Evolutionary conservation across 2,888 invertebrate genomes (phyloP), one percentile per base, ranked within the genome.

Genomic region (Calameuta filiformis): DNA sequence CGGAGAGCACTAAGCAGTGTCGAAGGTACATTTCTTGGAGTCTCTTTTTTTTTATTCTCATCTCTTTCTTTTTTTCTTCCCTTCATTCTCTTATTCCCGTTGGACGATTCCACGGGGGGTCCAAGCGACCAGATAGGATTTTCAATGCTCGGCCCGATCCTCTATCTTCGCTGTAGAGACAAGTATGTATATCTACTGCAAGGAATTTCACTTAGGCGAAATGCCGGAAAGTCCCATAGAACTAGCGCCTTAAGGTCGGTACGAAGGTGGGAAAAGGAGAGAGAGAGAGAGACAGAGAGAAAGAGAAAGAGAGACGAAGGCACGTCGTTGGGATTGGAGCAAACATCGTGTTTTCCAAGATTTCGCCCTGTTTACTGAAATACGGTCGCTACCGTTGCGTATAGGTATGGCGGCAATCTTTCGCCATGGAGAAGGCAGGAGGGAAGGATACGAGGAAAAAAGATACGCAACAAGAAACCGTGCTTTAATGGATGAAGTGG

Each of bases 401-500:
- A 33, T 31, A 34, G 71, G 31, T 56, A 56, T 23, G 9, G 23
- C 56, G 56, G 56, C 71, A 71, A 31, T 71, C 71, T 33, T 71
- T 71, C 71, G 31, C 31, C 12, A 2, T 31, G 33, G 33, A 4
- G 69, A 11, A 15, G n/a, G 71, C 33, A 31, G 71, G 71, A 69
- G 35, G 75, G 75, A 35, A 73, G 40, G 35, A 76, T 77, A 77
- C 75, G 56, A 69, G 33, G 77, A 78, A 80, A 76, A 76, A 73
- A 73, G 69, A 35, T 86, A 83, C 30, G 35, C 79, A 73, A 73
- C 37, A 79, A 76, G 73, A 80, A 82, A 81, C 83, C 85, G 81
- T 84, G 88, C 86, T 88, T 89, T 89, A 90, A 90, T 89, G 89
- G 88, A 89, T 86, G 87, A 89, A 89, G 88, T 87, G 88, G 88